Evolutionary conservation across 2,797 vertebrate species (phyloP), one percentile per base, ranked within the genome.

Genomic region (Sparus aurata): DNA sequence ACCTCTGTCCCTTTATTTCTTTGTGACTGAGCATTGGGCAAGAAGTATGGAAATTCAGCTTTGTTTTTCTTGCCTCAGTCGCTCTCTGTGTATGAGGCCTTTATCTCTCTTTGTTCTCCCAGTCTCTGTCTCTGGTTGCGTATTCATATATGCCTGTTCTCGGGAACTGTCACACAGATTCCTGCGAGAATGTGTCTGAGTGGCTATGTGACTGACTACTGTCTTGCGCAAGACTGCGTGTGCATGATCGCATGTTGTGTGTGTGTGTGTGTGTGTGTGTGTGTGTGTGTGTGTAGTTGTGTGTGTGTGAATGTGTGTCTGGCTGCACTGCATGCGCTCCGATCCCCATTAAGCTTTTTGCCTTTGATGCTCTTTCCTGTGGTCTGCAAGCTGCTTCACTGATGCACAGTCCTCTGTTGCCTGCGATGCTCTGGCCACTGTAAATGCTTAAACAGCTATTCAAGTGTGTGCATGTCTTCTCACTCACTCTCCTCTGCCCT

Each of bases 341-440:
- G 71, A 63, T 83, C 75, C 59, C 67, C 72, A 64, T 91, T 75
- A 86, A 87, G 68, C 30, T 47, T 62, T 82, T 88, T 83, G 72
- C 76, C 85, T 92, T 87, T 93, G 85, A 90, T 91, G 84, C 46
- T 85, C 82, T 72, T 83, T 85, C 83, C 78, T 85, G 82, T 30
- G 45, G 87, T 79, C 90, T 82, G 41, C 82, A 84, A 82, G 78
- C 79, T 91, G 90, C 71, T 55, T 84, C 49, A 16, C 79, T 85
- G 69, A 84, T 86, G 68, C 84, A 85, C 81, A 80, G 1, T 81
- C 74, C 47, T 81, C 58, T 71, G 55, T 49, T 43, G 46, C 73
- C 68, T 60, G 41, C 68, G 46, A 55, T 83, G 71, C 62, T 65
- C 63, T 73, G 79, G n/a, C 80, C 61, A n/a, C 50, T 75, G 52